These are phyloP conservation scores for Aphaenogaster floridana DNA, from an alignment of 1,140 invertebrate genomes.

Conservation along the genomic window DNA sequence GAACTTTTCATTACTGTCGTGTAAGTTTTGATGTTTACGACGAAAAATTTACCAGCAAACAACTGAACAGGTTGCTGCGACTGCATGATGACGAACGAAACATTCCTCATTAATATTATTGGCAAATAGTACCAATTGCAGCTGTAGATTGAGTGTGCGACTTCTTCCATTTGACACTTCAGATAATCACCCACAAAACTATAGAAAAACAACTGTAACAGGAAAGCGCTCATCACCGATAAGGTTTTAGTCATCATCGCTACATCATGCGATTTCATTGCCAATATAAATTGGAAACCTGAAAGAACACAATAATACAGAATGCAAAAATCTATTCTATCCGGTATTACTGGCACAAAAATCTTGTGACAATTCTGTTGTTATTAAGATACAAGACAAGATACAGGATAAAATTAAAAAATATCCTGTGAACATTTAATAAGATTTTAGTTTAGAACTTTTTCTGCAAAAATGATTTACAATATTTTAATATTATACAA, in stretches of 20 bases:
- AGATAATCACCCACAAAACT: conserved; percentile 62
- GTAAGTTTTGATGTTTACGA: conserved; percentile 56
- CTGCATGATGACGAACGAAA: conserved; percentile 39
- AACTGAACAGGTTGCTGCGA: background rate
- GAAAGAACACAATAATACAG: background rate
- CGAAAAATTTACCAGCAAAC: conserved; percentile 25
- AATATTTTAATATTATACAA: background rate
- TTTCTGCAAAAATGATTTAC: too few relatives aligned
- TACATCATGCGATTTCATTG: background rate
- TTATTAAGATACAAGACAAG: background rate
- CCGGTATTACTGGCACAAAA: background rate
- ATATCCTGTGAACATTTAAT: background rate
- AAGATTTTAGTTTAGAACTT: background rate
- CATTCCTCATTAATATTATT: background rate
- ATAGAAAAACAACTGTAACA: conserved; percentile 40
- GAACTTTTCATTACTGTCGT: conserved; percentile 56
- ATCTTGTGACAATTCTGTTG: background rate
- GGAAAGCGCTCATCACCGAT: background rate
- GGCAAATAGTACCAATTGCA: conserved; percentile 44
- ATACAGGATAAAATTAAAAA: background rate
- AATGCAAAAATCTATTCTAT: background rate
- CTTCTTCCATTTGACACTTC: conserved; percentile 37
- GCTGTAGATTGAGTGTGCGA: conserved; percentile 20
- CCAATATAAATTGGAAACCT: conserved; percentile 60
- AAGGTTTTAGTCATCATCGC: conserved; percentile 20